These are phyloP conservation scores for Cochlearius cochlearius DNA, from an alignment of 2,113 vertebrate species.

Conservation along the genomic window DNA sequence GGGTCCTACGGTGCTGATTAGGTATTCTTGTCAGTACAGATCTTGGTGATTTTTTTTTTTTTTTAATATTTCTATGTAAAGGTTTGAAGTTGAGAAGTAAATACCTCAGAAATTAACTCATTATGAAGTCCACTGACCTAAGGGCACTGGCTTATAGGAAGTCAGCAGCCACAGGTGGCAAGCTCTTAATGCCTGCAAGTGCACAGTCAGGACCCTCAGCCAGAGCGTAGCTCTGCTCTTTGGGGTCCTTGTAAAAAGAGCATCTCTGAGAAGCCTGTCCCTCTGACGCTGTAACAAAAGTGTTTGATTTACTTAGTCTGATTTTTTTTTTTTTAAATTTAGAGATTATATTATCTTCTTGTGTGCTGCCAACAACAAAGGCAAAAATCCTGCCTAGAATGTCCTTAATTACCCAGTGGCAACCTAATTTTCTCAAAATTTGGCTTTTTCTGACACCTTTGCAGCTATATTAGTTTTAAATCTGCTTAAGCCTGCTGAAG, in stretches of 20 bases:
- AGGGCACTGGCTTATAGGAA: background rate
- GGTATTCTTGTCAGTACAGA: background rate
- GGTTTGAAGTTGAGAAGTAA: background rate
- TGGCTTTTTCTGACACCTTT: background rate
- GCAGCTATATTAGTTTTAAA: background rate
- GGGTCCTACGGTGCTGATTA: background rate
- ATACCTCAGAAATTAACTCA: background rate
- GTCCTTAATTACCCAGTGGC: background rate
- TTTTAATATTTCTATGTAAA: background rate
- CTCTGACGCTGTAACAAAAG: background rate
- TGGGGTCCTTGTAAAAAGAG: background rate
- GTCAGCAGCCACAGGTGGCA: background rate
- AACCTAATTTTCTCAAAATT: background rate
- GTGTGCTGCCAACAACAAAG: background rate
- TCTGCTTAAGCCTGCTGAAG: background rate
- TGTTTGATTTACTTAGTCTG: background rate
- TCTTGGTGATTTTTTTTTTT: background rate
- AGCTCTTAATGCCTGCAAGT: background rate
- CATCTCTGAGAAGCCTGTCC: background rate
- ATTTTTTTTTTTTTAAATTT: background rate
- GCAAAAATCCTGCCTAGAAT: background rate
- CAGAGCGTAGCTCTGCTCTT: background rate
- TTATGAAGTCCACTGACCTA: background rate
- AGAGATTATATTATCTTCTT: background rate
- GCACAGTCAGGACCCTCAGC: background rate